Evolutionary conservation across 1,140 invertebrate species (phyloP), one percentile per base, ranked within the genome.

Genomic region (Drosophila ambigua): DNA sequence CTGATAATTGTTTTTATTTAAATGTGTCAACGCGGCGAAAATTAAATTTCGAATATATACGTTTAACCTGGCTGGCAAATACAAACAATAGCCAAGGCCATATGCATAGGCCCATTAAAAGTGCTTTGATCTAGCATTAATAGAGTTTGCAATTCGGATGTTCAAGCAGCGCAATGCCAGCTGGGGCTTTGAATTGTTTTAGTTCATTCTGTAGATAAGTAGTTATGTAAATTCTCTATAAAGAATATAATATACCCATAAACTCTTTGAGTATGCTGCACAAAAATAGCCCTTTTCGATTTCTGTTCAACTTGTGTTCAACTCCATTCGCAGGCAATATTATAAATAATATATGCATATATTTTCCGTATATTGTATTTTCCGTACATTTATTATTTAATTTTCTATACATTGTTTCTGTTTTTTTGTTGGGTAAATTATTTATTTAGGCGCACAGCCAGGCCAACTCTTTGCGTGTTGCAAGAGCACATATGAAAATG

Each of bases 21-120:
- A 79, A 75, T 79, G 59, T 79, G 66, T 80, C 75, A 80, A 78
- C 45, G 60, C 72, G 64, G 66, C 74, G 76, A 80, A 80, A 75
- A 80, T 75, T 75, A 66, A 69, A 78, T 71, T 72, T 72, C 62
- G 59, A 71, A 76, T 71, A 61, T 72, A 16, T 16, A 65, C 71
- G 62, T 63, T 72, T 66, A 77, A 72, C 67, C 49, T 50, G 23
- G 57, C 46, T 11, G 48, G 35, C 9, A 57, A 65, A 53, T 62
- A 58, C 31, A 53, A 24, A 24, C 23, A 24, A 16, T 16, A 16
- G 16, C 16, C 16, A 16, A 0, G 16, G 16, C 16, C 16, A 16
- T 16, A 16, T 16, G 16, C 16, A 16, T 16, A 16, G 16, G 16
- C 16, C 16, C 16, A 16, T 16, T 16, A 64, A 73, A 64, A 45